These are phyloP conservation scores for Hemaris fuciformis DNA, from an alignment of 2,888 invertebrate genomes.

Conservation along the genomic window DNA sequence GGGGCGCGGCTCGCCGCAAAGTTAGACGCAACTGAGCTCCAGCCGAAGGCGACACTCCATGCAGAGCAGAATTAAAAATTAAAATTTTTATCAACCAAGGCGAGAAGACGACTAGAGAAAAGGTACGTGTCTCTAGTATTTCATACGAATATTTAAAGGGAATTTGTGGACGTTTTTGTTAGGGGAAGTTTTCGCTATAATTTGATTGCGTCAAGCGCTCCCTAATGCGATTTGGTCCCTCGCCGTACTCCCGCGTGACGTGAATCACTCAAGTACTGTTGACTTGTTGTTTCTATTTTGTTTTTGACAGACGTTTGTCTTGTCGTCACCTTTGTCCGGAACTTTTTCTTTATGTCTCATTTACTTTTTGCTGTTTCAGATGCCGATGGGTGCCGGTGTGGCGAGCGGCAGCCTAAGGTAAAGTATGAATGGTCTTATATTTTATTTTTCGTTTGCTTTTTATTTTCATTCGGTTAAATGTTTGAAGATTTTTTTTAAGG, in stretches of 20 bases:
- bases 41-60: conserved; percentile 68
- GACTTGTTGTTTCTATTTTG: conserved; percentile 72
- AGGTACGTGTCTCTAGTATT: conserved; percentile 1
- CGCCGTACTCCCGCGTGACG: conserved; percentile 42
- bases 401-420: conserved; percentile 38
- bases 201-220: conserved; percentile 61
- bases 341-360: conserved; percentile 22
- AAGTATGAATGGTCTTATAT: conserved; percentile 37
- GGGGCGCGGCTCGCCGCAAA: conserved; percentile 82
- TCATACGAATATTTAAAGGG: background rate
- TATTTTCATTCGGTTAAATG: background rate
- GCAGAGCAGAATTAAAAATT: conserved; percentile 41
- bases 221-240: conserved; percentile 62
- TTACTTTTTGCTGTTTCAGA: conserved; percentile 49
- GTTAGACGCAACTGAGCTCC: conserved; percentile 79
- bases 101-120: background rate
- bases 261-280: conserved; percentile 71
- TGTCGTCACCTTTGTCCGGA: conserved; percentile 23
- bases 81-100: conserved; percentile 1
- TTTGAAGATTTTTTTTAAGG: background rate
- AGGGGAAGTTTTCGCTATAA: conserved; percentile 35
- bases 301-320: conserved; percentile 43
- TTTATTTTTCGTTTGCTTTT: conserved; percentile 18
- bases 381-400: conserved; percentile 21
- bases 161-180: background rate